Evolutionary conservation across 1,140 invertebrate species (phyloP), one percentile per base, ranked within the genome.

Genomic region (Antheraea mylitta): DNA sequence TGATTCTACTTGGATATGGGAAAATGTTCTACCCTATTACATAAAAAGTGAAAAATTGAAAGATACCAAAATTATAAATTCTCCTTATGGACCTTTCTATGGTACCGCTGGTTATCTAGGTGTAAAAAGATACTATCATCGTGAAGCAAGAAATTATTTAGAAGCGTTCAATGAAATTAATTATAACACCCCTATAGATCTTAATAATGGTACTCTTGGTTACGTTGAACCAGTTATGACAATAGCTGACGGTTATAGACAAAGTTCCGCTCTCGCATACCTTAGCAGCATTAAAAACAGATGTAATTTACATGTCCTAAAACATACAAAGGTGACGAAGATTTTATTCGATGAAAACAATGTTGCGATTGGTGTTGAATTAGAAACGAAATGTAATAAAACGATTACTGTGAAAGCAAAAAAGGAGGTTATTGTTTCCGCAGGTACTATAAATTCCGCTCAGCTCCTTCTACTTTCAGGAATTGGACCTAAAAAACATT

Each of bases 311-410:
- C 67, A 89, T 59, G 82, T 94, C 59, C 70, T 82, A 7, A 78
- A 80, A 53, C 76, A 86, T n/a, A 86, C 92, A 0, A 81, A 79
- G 59, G 87, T 79, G 2, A 90, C 79, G 18, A 86, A 84, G 77
- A 85, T 94, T 8, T 64, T 93, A 0, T 93, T 96, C 59, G 93
- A 96, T 65, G 36, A 72, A 58, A 30, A 66, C 0, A 68, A 70
- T 7, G 92, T 88, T 7, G 94, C 94, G 36, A 82, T 91, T 11
- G 96, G 95, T 11, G 93, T 96, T 6, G 89, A 95, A 74, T 94
- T 93, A 22, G 67, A 70, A 11, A 66, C 42, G 18, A 58, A 75
- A 18, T 80, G 79, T 82, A 63, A 81, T 76, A 59, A 86, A 18
- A 68, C 42, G 8, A 18, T 60, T 16, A 48, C 42, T 3, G 16